Conservation (phyloP, 2,888 invertebrate genomes). For the Dichetophora obliterata region DNA sequence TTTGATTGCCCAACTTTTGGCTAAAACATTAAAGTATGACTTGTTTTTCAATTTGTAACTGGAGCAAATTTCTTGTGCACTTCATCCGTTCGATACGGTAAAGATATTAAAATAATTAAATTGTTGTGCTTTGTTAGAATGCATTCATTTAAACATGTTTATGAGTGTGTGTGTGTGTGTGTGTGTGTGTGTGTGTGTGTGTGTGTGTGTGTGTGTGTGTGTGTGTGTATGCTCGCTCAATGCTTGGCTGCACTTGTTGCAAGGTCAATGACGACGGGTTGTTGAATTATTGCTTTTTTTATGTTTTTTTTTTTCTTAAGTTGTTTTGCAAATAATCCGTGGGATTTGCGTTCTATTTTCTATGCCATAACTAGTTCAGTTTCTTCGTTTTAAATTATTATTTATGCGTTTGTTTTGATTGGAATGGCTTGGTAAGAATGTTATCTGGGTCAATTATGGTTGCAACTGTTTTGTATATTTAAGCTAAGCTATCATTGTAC, state of each 20-base stretch:
- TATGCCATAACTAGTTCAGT: too few relatives aligned
- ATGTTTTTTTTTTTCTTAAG: neutral
- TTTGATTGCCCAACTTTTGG: too few relatives aligned
- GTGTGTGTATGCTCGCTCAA: neutral
- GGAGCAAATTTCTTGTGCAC: slow-evolving; percentile 40
- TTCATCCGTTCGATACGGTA: slow-evolving; percentile 32
- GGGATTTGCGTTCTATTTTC: too few relatives aligned
- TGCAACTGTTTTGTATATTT: too few relatives aligned
- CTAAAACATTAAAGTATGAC: too few relatives aligned
- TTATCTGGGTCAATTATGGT: too few relatives aligned
- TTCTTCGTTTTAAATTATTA: neutral
- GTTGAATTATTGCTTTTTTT: neutral
- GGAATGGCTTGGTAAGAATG: neutral
- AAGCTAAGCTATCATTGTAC: too few relatives aligned
- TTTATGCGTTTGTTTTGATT: neutral
- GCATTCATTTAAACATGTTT: neutral
- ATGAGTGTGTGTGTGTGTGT: too few relatives aligned
- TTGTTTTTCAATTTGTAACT: slow-evolving; percentile 30
- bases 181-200: neutral
- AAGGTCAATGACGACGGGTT: too few relatives aligned
- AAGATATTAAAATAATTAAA: too few relatives aligned
- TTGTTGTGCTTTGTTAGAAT: neutral
- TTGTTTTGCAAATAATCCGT: neutral
- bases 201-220: neutral
- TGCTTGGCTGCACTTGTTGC: too few relatives aligned